Evolutionary conservation across 2,888 invertebrate species (phyloP), one percentile per base, ranked within the genome.

Genomic region (Phymatocera aterrima): DNA sequence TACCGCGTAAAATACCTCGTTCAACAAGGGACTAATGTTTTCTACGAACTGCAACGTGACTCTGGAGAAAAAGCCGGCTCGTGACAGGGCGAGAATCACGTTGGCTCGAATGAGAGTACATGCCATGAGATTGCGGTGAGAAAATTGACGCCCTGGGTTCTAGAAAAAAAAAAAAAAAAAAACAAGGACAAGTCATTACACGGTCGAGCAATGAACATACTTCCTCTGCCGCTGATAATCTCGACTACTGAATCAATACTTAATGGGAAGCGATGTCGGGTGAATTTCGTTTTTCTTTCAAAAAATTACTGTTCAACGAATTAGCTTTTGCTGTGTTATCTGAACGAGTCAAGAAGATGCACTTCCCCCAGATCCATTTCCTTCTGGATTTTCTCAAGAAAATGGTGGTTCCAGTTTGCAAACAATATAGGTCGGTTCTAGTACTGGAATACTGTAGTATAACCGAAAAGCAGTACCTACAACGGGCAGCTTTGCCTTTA

Each of bases 221-320:
- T 37, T 37, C 37, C 64, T 64, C 64, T 18, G 64, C n/a, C n/a
- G n/a, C n/a, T n/a, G 64, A 64, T 64, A 64, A 64, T 64, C 64
- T 18, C 3, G 34, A 64, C 64, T 64, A 34, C 18, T 1, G 8
- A 15, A 43, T 43, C 10, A 15, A 8, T 43, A 43, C 10, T 15
- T 43, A 43, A 15, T 15, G 15, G n/a, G 18, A 64, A 64, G 34
- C 5, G 18, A 34, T 64, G 64, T 37, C 28, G 15, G 24, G 57
- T 57, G 28, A 57, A 21, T 64, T 37, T 64, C 37, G 18, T 24
- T n/a, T 60, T 18, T 64, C 37, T 18, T n/a, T n/a, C n/a, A n/a
- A 1, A 34, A 64, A 64, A 2, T 37, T 57, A 1, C 24, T 57
- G 24, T 57, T 57, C 57, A 57, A 1, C 57, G 28, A 51, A 21